phyloP scores from a whole-genome alignment of 2,888 invertebrate species.

The Athetis lepigone region DNA sequence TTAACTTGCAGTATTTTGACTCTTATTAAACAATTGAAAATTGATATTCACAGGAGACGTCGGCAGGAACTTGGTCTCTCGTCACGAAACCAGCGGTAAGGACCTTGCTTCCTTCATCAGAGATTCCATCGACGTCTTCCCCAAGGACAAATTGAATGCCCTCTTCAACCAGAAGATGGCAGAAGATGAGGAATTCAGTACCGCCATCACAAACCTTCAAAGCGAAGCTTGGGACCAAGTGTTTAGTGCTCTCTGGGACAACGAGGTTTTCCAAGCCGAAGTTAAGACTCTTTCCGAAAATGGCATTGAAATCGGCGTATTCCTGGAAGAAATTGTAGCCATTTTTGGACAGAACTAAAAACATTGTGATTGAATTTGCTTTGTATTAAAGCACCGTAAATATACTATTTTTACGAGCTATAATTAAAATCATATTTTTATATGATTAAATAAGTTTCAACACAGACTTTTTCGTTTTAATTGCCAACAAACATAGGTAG shows the following conservation, averaged over 20 bases:
- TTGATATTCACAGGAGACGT: conserved; percentile 49
- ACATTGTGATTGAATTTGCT: conserved; percentile 6
- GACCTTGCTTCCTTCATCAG: conserved; percentile 73
- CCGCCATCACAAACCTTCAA: conserved; percentile 76
- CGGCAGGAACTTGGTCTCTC: conserved; percentile 48
- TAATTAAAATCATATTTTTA: conserved; percentile 9
- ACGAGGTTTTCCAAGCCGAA: conserved; percentile 75
- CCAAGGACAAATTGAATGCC: conserved; percentile 76
- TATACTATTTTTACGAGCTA: conserved; percentile 1
- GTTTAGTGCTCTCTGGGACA: conserved; percentile 75
- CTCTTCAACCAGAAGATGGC: conserved; percentile 79
- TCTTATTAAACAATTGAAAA: neutral
- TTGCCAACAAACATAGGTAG: conserved; percentile 12
- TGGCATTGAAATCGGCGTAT: conserved; percentile 72
- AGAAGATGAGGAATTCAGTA: conserved; percentile 77
- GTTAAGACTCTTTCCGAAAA: conserved; percentile 70
- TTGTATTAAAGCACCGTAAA: neutral
- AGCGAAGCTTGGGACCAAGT: conserved; percentile 77
- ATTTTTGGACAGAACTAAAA: conserved; percentile 77
- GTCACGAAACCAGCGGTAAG: conserved; percentile 69
- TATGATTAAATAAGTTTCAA: conserved; percentile 17
- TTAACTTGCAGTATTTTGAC: neutral
- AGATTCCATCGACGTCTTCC: conserved; percentile 72
- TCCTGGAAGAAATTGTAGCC: conserved; percentile 74
- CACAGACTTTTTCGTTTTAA: conserved; percentile 2